Evolutionary conservation across 2,888 invertebrate genomes (phyloP).

Genomic region (Criorhina ranunculi): DNA sequence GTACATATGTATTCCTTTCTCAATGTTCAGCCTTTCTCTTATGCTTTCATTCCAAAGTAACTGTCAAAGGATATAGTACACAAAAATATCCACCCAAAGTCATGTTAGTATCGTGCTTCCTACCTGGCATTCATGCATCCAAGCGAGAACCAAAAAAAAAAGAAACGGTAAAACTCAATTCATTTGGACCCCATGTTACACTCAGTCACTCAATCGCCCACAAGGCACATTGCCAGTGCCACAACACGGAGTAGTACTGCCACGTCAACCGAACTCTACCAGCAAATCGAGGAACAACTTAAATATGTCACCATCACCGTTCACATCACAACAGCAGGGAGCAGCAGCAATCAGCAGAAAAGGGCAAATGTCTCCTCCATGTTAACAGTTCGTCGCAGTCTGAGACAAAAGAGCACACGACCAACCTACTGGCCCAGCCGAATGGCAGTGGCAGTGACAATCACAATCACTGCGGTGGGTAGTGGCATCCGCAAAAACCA

Average conservation of each 20-base stretch:
- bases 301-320: conserved; percentile 64
- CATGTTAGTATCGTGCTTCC: neutral
- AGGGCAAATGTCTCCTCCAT: conserved; percentile 57
- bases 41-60: too few relatives aligned
- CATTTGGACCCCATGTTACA: conserved; percentile 6
- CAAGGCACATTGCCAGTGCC: conserved; percentile 21
- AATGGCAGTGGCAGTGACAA: conserved; percentile 57
- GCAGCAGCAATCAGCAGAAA: conserved; percentile 45
- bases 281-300: conserved; percentile 56
- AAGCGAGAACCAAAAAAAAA: neutral
- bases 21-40: too few relatives aligned
- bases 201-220: conserved; percentile 16
- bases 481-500: conserved; percentile 61
- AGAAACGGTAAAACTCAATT: neutral
- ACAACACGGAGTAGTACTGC: neutral
- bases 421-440: conserved; percentile 58
- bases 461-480: conserved; percentile 35
- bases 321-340: conserved; percentile 10
- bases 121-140: too few relatives aligned
- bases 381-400: conserved; percentile 61
- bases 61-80: too few relatives aligned
- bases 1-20: too few relatives aligned
- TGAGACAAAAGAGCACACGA: conserved; percentile 50
- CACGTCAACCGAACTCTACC: conserved; percentile 27
- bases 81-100: neutral